phyloP scores from a whole-genome alignment of 2,888 invertebrate genomes.

The Platyscelio sp. region DNA sequence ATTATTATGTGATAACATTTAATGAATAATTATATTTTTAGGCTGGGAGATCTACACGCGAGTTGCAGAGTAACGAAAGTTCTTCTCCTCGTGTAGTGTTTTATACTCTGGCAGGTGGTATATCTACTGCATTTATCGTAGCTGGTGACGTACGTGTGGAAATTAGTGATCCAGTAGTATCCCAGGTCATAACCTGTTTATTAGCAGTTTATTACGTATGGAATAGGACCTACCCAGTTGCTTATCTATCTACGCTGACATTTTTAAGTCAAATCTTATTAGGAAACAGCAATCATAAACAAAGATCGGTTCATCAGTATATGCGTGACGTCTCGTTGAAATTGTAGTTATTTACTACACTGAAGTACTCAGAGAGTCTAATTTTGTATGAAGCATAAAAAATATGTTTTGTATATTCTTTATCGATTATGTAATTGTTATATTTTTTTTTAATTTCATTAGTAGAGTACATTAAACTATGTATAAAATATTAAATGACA shows the following conservation, averaged over 20 bases:
- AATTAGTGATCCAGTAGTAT: neutral
- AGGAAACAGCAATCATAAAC: slow-evolving; percentile 18
- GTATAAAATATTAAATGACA: too few species aligned
- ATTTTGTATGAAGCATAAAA: too few species aligned
- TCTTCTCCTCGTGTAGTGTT: slow-evolving; percentile 11
- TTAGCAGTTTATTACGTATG: slow-evolving; percentile 32
- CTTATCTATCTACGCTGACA: slow-evolving; percentile 18
- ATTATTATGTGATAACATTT: too few species aligned
- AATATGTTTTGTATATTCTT: too few species aligned
- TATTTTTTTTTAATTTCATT: too few species aligned
- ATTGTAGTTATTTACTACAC: too few species aligned
- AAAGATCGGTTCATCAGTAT: slow-evolving; percentile 27
- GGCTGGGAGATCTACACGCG: slow-evolving; percentile 24
- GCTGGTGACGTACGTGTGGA: slow-evolving; percentile 16
- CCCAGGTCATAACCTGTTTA: slow-evolving; percentile 16
- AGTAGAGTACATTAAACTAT: too few species aligned
- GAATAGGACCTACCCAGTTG: slow-evolving; percentile 23
- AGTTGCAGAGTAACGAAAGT: neutral
- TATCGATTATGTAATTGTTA: too few species aligned
- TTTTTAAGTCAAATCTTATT: slow-evolving; percentile 25
- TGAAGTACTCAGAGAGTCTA: too few species aligned
- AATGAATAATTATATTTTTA: slow-evolving; percentile 14
- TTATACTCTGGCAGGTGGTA: neutral
- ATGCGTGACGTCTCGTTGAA: neutral
- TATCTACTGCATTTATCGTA: slow-evolving; percentile 14